phyloP scores from a whole-genome alignment of 1,140 invertebrate species.

The Tetramorium simillimum region DNA sequence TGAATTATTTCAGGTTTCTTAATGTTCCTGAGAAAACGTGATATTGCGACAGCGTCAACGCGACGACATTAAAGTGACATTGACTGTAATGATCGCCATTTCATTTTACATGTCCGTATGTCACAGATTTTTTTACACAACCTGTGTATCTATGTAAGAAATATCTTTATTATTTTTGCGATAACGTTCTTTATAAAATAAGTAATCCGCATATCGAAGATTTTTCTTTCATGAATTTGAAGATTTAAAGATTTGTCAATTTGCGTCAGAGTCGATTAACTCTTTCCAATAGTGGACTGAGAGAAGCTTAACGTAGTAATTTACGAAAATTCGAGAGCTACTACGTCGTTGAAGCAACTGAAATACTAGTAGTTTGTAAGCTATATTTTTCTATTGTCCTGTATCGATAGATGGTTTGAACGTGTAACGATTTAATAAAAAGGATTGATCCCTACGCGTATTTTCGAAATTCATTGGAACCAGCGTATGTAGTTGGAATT shows the following conservation, averaged over 20 bases:
- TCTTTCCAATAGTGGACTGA: neutral
- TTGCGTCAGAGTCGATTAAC: neutral
- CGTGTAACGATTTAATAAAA: slow-evolving; percentile 9
- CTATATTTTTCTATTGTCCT: slow-evolving; percentile 35
- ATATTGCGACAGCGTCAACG: neutral
- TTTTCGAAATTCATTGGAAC: neutral
- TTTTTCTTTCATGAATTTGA: no score
- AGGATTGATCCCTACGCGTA: neutral
- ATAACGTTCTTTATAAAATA: neutral
- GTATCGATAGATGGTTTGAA: neutral
- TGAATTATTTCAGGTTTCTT: neutral
- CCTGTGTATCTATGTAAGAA: neutral
- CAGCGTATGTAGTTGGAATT: neutral
- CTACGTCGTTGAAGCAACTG: neutral
- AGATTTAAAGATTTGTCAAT: neutral
- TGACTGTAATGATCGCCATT: neutral
- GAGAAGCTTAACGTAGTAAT: neutral
- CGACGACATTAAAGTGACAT: neutral
- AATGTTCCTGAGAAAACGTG: neutral
- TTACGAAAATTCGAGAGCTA: neutral
- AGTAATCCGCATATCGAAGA: neutral
- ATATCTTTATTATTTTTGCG: neutral
- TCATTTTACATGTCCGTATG: neutral
- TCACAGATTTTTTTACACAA: neutral
- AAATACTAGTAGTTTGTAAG: slow-evolving; percentile 9